These are phyloP conservation scores for Lethrus apterus DNA, from an alignment of 1,140 invertebrate species.

Conservation along the genomic window DNA sequence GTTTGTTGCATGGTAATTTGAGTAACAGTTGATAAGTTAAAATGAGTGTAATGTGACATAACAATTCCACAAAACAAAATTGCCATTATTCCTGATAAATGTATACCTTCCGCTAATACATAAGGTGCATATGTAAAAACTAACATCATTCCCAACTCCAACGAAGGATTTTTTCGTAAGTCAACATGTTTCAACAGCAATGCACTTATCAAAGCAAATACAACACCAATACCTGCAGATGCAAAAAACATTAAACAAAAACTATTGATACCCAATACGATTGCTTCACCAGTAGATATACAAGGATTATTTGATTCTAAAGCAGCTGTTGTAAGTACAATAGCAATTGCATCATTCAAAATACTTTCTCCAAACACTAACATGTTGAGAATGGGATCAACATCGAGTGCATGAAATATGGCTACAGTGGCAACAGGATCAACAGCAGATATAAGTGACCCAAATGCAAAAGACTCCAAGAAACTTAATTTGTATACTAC, in stretches of 20 bases:
- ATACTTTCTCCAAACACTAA: conserved; percentile 98
- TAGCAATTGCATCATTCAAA: conserved; percentile 96
- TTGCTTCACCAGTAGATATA: conserved; percentile 70
- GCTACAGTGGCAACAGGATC: conserved; percentile 97
- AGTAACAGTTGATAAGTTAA: conserved; percentile 95
- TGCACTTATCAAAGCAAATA: conserved; percentile 91
- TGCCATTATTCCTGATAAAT: conserved; percentile 97
- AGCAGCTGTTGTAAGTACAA: conserved; percentile 89
- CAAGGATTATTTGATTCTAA: conserved; percentile 66
- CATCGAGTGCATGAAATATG: conserved; percentile 95
- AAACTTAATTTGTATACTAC: conserved; percentile 88
- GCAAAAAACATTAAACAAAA: conserved; percentile 99
- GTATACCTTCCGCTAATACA: conserved; percentile 93
- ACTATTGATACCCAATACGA: conserved; percentile 81
- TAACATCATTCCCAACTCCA: conserved; percentile 97
- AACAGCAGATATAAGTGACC: conserved; percentile 96
- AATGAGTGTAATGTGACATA: conserved; percentile 99
- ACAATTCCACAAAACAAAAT: conserved; percentile 98
- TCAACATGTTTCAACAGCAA: conserved; percentile 93
- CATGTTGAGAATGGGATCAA: conserved; percentile 95
- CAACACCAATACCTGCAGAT: conserved; percentile 93
- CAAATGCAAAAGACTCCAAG: conserved; percentile 97
- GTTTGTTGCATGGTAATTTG: conserved; percentile 99
- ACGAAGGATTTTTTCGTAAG: conserved; percentile 91
- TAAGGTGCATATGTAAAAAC: conserved; percentile 98